Conservation (phyloP, 2,888 invertebrate genomes). For the Lithophane ornitopus region DNA sequence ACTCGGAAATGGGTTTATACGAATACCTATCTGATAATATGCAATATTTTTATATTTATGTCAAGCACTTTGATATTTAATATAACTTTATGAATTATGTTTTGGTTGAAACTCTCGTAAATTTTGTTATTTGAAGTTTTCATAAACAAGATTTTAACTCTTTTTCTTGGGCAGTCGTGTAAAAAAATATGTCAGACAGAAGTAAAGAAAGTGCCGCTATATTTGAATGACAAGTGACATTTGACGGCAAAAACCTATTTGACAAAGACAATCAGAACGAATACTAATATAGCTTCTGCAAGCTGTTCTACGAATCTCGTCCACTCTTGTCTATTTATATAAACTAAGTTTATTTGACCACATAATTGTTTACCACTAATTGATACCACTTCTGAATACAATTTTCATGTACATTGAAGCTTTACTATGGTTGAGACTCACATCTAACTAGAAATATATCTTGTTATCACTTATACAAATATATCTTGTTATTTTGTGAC, state of each 20-base stretch:
- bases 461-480: no score
- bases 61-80: not conserved
- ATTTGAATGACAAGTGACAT: not conserved
- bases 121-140: not conserved
- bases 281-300: not conserved
- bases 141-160: not conserved
- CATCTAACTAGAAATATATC: no score
- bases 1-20: conserved; percentile 30
- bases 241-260: no score
- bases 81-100: not conserved
- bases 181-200: not conserved
- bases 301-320: no score
- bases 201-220: not conserved
- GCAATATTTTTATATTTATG: not conserved
- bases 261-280: no score
- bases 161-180: no score
- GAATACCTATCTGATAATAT: not conserved
- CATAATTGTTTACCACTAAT: no score
- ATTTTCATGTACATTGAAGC: no score
- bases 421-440: not conserved
- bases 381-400: no score
- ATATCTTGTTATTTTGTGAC: not conserved
- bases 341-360: no score
- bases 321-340: no score
- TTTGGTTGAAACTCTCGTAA: not conserved